Evolutionary conservation across 2,113 vertebrate species (phyloP).

Genomic region (Cyphomyrus discorhynchus): DNA sequence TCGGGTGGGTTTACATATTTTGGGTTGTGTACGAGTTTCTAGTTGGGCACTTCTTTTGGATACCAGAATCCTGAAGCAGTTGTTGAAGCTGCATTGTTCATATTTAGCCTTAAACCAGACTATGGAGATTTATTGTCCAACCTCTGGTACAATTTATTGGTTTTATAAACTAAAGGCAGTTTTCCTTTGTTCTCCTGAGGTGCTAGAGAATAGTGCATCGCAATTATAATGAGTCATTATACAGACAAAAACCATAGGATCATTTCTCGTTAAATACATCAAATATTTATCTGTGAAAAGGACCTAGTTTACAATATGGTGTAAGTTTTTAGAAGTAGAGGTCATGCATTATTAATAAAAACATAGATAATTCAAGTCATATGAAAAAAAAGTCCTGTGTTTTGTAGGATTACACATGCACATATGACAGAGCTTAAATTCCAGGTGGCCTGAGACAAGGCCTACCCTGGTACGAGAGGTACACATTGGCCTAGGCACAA

Average conservation of each 20-base stretch:
- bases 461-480: no score
- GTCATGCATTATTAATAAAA: conserved; percentile 39
- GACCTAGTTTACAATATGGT: conserved; percentile 23
- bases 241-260: conserved; percentile 21
- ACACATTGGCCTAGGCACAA: no score
- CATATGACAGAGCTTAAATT: no score
- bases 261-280: conserved; percentile 26
- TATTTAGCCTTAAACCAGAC: neutral
- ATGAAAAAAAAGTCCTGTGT: neutral
- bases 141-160: neutral
- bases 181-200: neutral
- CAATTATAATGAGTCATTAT: conserved; percentile 32
- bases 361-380: conserved; percentile 36
- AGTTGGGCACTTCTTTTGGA: neutral
- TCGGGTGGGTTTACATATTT: neutral
- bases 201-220: neutral
- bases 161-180: neutral
- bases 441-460: no score
- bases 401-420: no score
- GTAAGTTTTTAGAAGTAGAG: conserved; percentile 25
- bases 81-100: neutral
- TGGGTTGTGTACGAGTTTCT: neutral
- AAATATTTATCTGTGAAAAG: conserved; percentile 34
- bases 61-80: neutral
- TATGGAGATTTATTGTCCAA: neutral